Base-by-base conservation (phyloP, 2,888 invertebrate species). In the Neria commutata region DNA sequence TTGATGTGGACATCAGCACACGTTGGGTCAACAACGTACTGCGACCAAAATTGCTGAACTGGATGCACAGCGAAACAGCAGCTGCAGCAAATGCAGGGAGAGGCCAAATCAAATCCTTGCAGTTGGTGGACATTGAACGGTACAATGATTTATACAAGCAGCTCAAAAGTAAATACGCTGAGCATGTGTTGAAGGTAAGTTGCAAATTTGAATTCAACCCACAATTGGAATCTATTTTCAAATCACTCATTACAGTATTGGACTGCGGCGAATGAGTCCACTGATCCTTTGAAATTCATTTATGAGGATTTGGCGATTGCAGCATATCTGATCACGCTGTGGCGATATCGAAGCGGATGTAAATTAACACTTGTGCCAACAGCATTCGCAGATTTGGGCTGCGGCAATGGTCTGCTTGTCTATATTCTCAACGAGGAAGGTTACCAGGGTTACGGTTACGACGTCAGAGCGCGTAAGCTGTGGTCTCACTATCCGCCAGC, bases 271-370 rank as follows among this genome's bases (percentile, higher is more conserved):
- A 97, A 92, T 4, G 95, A 96, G 82, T 89, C 87, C 62, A 98
- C 98, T 5, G 95, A 98, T 81, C 95, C 98, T 16, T 83, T 88
- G 49, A 99, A 98, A 81, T 97, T 91, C 84, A 93, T 99, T 0
- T 95, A 91, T 83, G 98, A 99, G 85, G 98, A 99, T 81, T 86
- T 99, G 64, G 95, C 95, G 3, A 98, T 98, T 71, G 94, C 95
- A 5, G 85, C 92, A 11, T 97, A 96, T 79, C 83, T 97, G 45
- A 83, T 95, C 53, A 82, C 91, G 1, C 74, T 96, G 0, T 97
- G 95, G 95, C 85, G 88, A 67, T 78, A 83, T 47, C 86, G 87
- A 65, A 80, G 85, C 56, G 70, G 74, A 5, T n/a, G n/a, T n/a
- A n/a, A n/a, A n/a, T n/a, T n/a, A n/a, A 81, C 83, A 45, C 62